Conservation (phyloP, 2,888 invertebrate species). For the Eulithis prunata region DNA sequence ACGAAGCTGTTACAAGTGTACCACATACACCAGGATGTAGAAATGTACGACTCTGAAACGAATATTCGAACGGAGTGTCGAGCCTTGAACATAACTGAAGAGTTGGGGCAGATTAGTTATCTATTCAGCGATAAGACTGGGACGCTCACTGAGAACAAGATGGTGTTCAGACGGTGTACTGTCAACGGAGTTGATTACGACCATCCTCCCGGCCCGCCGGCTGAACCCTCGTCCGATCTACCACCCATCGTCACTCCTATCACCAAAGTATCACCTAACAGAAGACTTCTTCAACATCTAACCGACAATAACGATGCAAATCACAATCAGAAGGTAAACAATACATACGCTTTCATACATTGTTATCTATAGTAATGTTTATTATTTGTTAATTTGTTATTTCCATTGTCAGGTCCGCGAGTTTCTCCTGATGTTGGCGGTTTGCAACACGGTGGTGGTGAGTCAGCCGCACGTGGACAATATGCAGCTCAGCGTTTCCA, state of each 20-base stretch:
- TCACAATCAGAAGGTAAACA: conserved; percentile 85
- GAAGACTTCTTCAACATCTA: conserved; percentile 71
- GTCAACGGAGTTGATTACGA: conserved; percentile 95
- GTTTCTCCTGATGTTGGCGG: conserved; percentile 94
- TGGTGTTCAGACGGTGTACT: conserved; percentile 96
- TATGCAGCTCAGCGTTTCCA: conserved; percentile 87
- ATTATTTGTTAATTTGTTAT: conserved; percentile 4
- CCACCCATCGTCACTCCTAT: conserved; percentile 77
- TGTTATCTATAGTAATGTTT: conserved; percentile 10
- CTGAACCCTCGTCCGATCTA: conserved; percentile 83
- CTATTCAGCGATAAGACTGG: conserved; percentile 99
- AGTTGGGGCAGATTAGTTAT: conserved; percentile 95
- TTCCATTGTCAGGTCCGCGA: conserved; percentile 87
- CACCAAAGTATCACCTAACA: conserved; percentile 76
- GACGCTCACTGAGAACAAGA: conserved; percentile 98
- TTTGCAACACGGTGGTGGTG: conserved; percentile 98
- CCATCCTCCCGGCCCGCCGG: conserved; percentile 90
- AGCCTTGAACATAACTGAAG: conserved; percentile 98
- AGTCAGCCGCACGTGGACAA: conserved; percentile 90
- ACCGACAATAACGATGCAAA: conserved; percentile 71
- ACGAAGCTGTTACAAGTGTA: conserved; percentile 98
- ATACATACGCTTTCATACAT: conserved; percentile 11
- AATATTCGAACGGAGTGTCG: conserved; percentile 92
- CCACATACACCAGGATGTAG: conserved; percentile 95
- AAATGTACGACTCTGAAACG: conserved; percentile 92